phyloP scores from a whole-genome alignment of 2,797 vertebrate genomes.

The Enteromius fasciolatus region DNA sequence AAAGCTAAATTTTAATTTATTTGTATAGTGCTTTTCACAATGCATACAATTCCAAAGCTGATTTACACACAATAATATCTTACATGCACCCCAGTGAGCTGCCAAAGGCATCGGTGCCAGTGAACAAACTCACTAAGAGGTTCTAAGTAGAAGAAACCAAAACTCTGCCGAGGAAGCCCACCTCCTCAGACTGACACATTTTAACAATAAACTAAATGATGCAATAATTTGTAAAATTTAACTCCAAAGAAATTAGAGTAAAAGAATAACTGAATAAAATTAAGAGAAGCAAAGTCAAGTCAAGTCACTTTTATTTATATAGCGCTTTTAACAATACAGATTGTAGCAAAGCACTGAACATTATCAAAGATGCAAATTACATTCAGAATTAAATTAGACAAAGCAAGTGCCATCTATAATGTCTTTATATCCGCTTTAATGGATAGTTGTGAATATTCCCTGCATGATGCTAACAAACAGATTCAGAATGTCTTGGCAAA shows the following conservation, averaged over 20 bases:
- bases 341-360: too few species aligned
- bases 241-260: background rate
- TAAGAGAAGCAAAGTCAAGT: too few species aligned
- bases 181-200: background rate
- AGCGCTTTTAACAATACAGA: too few species aligned
- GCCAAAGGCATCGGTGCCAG: background rate
- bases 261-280: background rate
- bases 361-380: background rate
- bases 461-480: background rate
- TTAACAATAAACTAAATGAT: background rate
- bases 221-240: background rate
- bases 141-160: background rate
- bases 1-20: background rate
- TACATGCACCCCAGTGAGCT: background rate
- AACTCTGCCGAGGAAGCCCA: background rate
- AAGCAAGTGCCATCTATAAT: background rate
- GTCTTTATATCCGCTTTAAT: background rate
- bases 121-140: background rate
- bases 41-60: background rate
- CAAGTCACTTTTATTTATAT: too few species aligned
- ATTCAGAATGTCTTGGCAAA: constrained; percentile 18
- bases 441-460: background rate
- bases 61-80: constrained; percentile 7
- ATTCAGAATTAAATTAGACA: background rate
- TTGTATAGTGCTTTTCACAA: background rate